Evolutionary conservation across 2,888 invertebrate species (phyloP).

Genomic region (Acanthococcus lagerstroemiae): DNA sequence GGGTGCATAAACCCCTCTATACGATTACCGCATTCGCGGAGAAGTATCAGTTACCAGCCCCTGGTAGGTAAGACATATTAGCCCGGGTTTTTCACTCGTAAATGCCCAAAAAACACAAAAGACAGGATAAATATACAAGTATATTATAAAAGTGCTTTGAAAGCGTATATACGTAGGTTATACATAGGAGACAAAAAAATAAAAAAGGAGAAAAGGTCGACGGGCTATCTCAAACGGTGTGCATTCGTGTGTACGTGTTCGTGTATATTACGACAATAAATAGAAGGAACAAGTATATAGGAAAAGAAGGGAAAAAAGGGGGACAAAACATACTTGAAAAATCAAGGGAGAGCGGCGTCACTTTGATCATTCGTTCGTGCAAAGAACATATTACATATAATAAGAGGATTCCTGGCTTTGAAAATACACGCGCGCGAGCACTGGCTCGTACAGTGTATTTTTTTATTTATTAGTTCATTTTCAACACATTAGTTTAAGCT

Average conservation of each 20-base stretch:
- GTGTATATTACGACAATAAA: constrained; percentile 3
- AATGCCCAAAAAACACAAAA: not conserved
- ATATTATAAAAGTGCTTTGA: constrained; percentile 4
- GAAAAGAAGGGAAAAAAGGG: constrained; percentile 8
- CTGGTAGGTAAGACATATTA: not conserved
- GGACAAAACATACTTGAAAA: constrained; percentile 21
- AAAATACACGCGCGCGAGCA: constrained; percentile 14
- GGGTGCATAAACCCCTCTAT: too few relatives aligned
- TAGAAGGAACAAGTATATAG: too few relatives aligned
- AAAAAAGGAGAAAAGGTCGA: not conserved
- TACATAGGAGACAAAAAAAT: not conserved
- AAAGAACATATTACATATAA: constrained; percentile 21
- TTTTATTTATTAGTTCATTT: not conserved
- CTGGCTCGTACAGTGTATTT: not conserved
- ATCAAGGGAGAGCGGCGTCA: constrained; percentile 20
- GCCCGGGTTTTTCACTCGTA: not conserved
- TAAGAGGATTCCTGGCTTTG: constrained; percentile 5
- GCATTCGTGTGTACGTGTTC: not conserved
- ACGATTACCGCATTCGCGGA: not conserved
- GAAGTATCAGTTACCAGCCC: constrained; percentile 7
- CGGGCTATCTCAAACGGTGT: constrained; percentile 1
- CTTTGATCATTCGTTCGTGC: constrained; percentile 23
- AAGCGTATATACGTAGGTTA: not conserved
- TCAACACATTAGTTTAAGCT: constrained; percentile 3
- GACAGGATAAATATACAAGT: constrained; percentile 2